Evolutionary conservation across 2,113 vertebrate species (phyloP).

Genomic region (human): DNA sequence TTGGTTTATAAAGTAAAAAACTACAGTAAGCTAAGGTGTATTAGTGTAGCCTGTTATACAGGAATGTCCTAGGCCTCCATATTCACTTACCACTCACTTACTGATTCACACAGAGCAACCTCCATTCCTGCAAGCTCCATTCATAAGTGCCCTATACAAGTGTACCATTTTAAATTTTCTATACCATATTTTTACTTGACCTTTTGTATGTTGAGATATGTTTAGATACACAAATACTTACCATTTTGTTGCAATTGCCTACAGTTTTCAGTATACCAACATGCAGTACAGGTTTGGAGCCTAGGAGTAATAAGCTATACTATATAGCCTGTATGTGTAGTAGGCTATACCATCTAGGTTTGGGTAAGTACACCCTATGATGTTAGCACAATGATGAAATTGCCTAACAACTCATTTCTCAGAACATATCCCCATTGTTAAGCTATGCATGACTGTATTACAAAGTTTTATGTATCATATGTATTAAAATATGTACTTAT

Average conservation of each 20-base stretch:
- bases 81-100: not conserved
- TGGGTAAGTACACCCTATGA: not conserved
- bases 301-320: not conserved
- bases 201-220: not conserved
- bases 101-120: not conserved
- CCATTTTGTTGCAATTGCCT: not conserved
- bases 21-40: not conserved
- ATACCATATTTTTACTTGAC: not conserved
- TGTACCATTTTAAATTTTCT: not conserved
- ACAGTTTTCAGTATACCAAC: not conserved
- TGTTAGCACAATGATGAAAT: not conserved
- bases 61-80: not conserved
- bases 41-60: not conserved
- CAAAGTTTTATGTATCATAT: not conserved
- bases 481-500: not conserved
- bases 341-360: not conserved
- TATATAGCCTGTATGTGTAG: not conserved
- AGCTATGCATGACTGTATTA: not conserved
- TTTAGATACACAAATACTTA: not conserved
- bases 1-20: not conserved
- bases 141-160: not conserved
- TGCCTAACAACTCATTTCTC: not conserved
- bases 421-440: not conserved
- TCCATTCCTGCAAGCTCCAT: not conserved
- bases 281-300: not conserved